Evolutionary conservation across 30 jellyfish, hydroid and myxozoan genomes (phyloP), one percentile per base, ranked within the genome.

Genomic region (Haliclystus octoradiatus): DNA sequence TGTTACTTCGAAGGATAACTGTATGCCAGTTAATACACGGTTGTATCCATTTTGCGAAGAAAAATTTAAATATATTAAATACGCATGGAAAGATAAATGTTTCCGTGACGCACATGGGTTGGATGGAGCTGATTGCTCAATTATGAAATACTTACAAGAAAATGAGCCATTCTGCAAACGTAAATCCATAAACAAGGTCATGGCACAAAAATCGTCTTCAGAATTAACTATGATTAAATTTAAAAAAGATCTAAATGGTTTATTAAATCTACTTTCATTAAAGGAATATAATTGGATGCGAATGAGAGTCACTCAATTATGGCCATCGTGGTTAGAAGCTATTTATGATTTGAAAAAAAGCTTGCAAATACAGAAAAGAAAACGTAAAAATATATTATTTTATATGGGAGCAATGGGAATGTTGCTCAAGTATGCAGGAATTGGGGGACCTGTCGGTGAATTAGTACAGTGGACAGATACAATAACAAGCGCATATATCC

Each of bases 381-480:
- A 62, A 51, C 68, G 49, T 31, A 85, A 85, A 70, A 85, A 73
- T 81, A 72, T 85, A 40, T 50, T 78, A 61, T 40, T 72, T 40
- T 78, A 28, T 62, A 73, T 78, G 57, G 96, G 96, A 1, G 68
- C 96, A 1, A 63, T 77, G 69, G 90, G 88, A n/a, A n/a, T 29
- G 52, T 31, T 87, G 25, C 31, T 81, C 52, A 30, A 51, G 61
- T 40, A 19, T 26, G 94, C 96, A 19, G 93, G 93, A 0, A 57
- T 52, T 13, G 92, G 93, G 13, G 95, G 97, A 4, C 81, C 91
- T 22, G 70, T 87, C 26, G 97, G 97, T 14, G 97, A 87, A 50
- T 76, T 87, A 0, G 94, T 87, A 13, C 97, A 87, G 24, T 87
- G 97, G 97, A 71, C 97, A 2, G 97, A 87, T 52, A 28, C 63